Evolutionary conservation across 1,140 invertebrate genomes (phyloP).

Genomic region (Dreissena polymorpha): DNA sequence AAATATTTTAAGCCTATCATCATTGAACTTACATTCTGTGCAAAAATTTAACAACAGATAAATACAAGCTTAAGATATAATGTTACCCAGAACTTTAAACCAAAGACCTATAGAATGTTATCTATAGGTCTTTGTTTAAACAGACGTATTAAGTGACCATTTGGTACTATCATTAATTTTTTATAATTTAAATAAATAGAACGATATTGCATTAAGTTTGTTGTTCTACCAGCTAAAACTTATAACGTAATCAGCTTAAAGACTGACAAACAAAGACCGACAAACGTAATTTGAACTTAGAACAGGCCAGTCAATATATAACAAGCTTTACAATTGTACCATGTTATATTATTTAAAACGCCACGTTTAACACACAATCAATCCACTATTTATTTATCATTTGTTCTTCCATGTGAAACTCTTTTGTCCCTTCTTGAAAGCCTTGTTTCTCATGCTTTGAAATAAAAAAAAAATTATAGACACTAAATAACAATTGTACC

Average conservation of each 20-base stretch:
- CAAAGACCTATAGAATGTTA: no score
- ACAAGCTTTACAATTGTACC: neutral
- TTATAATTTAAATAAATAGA: no score
- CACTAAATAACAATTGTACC: neutral
- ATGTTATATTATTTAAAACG: neutral
- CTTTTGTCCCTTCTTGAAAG: conserved; percentile 22
- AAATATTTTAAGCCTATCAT: no score
- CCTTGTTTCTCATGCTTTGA: conserved; percentile 18
- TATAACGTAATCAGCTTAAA: neutral
- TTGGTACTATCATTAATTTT: no score
- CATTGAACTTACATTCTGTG: no score
- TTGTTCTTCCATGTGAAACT: conserved; percentile 29
- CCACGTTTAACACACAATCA: neutral
- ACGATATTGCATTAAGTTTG: neutral
- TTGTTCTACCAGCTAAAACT: no score
- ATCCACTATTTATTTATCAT: neutral
- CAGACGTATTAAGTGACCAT: no score
- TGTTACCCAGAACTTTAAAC: no score
- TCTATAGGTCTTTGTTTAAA: no score
- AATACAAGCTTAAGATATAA: no score
- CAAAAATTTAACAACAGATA: no score
- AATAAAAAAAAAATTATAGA: neutral
- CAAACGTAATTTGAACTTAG: neutral
- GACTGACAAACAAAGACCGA: no score
- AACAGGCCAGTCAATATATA: neutral